These are phyloP conservation scores for Muscicapa adusta DNA, from an alignment of 2,113 vertebrate species.

Conservation along the genomic window DNA sequence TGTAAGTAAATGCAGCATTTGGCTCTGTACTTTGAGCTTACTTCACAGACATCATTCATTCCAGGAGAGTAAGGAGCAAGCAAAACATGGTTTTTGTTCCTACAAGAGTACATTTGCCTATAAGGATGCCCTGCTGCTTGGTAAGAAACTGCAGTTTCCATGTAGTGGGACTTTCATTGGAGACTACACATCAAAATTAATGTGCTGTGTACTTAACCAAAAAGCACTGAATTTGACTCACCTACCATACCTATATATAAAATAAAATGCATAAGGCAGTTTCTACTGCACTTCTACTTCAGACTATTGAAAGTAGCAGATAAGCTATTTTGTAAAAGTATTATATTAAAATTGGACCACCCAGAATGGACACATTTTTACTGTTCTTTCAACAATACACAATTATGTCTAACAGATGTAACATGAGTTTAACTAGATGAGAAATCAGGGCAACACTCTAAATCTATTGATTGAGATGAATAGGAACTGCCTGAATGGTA, in stretches of 20 bases:
- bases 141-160: not conserved
- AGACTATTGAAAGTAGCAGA: not conserved
- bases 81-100: not conserved
- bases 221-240: not conserved
- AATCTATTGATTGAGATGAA: not conserved
- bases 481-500: not conserved
- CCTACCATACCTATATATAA: not conserved
- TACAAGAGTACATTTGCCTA: not conserved
- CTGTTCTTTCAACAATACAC: not conserved
- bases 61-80: not conserved
- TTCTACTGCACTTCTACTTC: not conserved
- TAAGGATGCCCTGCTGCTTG: not conserved
- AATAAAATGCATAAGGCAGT: not conserved
- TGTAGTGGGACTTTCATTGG: not conserved
- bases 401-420: not conserved
- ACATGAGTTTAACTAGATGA: not conserved
- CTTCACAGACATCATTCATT: slow-evolving; percentile 51
- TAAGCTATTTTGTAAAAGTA: not conserved
- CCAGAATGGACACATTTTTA: not conserved
- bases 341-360: not conserved
- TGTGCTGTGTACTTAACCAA: not conserved
- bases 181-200: not conserved
- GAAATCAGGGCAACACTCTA: not conserved
- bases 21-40: slow-evolving; percentile 44
- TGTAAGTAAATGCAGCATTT: slow-evolving; percentile 51